A percentile compares a stretch with the other conserved stretches of the same genome.
phyloP scores from a whole-genome alignment of 2,888 invertebrate genomes.

The Euplexia lucipara region DNA sequence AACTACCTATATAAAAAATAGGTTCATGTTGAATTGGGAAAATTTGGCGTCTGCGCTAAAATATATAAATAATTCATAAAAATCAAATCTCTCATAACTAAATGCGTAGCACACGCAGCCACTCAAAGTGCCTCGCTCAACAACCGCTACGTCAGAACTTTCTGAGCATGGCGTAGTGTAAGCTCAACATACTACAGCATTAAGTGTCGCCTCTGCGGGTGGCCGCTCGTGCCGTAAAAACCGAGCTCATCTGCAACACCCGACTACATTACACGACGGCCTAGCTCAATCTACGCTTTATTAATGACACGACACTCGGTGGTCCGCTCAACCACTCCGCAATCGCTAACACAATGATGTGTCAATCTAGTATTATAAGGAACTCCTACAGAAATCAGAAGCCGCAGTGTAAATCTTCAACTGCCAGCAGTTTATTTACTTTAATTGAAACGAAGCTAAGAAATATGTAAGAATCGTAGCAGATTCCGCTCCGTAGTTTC shows the following conservation, averaged over 20 bases:
- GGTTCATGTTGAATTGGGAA: too few species aligned
- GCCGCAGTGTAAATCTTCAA: neutral
- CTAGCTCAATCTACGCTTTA: conserved; percentile 87
- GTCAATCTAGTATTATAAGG: conserved; percentile 45
- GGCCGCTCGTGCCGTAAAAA: conserved; percentile 90
- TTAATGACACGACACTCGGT: conserved; percentile 83
- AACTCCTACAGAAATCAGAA: conserved; percentile 5
- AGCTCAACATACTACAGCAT: conserved; percentile 63
- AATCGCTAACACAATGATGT: conserved; percentile 70
- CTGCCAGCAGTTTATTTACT: too few species aligned
- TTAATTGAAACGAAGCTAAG: too few species aligned
- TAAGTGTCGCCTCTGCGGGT: conserved; percentile 86
- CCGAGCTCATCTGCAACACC: conserved; percentile 86
- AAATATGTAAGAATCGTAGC: too few species aligned
- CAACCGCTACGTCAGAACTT: conserved; percentile 19
- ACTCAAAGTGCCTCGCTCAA: conserved; percentile 1
- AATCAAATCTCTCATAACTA: neutral
- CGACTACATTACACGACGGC: conserved; percentile 83
- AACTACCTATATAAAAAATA: too few species aligned
- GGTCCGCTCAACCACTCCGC: conserved; percentile 68
- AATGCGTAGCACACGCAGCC: neutral
- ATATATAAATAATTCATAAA: neutral
- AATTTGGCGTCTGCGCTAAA: too few species aligned
- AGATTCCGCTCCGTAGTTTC: too few species aligned
- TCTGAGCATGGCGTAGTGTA: conserved; percentile 52